Base-by-base conservation (phyloP, 2,113 vertebrate species). In the Phaethon lepturus region DNA sequence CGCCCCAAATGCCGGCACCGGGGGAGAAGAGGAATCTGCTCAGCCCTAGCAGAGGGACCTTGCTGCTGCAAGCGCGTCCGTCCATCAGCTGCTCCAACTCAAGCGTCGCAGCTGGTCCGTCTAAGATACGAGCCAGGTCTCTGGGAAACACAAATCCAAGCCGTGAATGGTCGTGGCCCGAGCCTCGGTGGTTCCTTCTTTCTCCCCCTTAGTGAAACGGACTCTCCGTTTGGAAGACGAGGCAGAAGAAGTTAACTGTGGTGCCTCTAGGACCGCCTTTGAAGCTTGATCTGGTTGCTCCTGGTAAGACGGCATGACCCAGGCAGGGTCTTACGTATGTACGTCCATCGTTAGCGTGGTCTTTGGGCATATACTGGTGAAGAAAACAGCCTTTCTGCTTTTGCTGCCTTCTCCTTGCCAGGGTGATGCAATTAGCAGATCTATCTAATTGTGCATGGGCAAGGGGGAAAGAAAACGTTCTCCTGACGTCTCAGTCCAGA, bases 1-100 rank as follows among this genome's bases (percentile, higher is more conserved):
- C 0, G 0, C 4, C 2, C 17, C 66, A 71, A 77, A 63, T 67
- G 38, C 47, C 42, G 24, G 67, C 23, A 11, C 64, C 0, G 0
- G 19, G 33, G 50, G 76, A 88, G 56, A 94, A 40, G 17, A 45
- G 71, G 64, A 77, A 40, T 86, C 64, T 59, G 26, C 50, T 71
- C 22, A 25, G 28, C 0, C 11, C 56, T 33, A 17, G 3, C 5
- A 35, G 74, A 88, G 35, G 60, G 33, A 95, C 58, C 28, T 90
- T 22, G 1, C 40, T 56, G 62, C 75, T 86, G 31, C 45, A 67
- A 47, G 28, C 0, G 0, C 1, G 3, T 45, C 77, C 49, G 20
- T 60, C 77, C 52, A 17, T 60, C 76, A 74, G 80, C 76, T 80
- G 72, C 86, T 93, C 72, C 87, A 80, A 38, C 44, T 88, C 67